Percentiles rank a stretch among this genome's conserved stretches.
These are phyloP conservation scores for Thalassarche chlororhynchos DNA, from an alignment of 2,113 vertebrate species.

Conservation along the genomic window DNA sequence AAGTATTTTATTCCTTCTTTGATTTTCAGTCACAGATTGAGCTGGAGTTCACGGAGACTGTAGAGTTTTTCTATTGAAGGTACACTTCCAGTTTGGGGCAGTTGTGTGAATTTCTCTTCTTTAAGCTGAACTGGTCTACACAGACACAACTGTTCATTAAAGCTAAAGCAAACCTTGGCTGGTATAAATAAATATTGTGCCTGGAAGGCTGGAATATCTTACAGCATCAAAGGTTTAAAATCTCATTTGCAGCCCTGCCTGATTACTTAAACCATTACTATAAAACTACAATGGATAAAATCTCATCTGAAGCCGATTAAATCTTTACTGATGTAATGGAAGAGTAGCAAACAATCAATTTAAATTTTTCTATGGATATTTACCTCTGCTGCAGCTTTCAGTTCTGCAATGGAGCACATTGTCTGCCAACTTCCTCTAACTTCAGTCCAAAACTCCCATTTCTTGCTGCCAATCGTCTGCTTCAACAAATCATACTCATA, in stretches of 20 bases:
- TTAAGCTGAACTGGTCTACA: neutral
- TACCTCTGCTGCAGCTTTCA: neutral
- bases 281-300: constrained; percentile 7
- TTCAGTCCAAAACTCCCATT: neutral
- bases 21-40: neutral
- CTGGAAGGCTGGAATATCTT: neutral
- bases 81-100: neutral
- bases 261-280: constrained; percentile 1
- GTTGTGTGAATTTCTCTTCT: neutral
- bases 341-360: neutral
- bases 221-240: neutral
- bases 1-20: neutral
- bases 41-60: neutral
- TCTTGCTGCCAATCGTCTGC: constrained; percentile 7
- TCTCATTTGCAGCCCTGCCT: neutral
- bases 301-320: constrained; percentile 25
- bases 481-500: neutral
- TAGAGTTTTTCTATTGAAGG: neutral
- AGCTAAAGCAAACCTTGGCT: neutral
- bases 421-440: neutral
- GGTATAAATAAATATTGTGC: neutral
- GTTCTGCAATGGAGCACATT: neutral
- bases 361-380: constrained; percentile 21
- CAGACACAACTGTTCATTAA: neutral
- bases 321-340: constrained; percentile 11